phyloP scores from a whole-genome alignment of 2,888 invertebrate genomes.

The Ditylenchus weischeri region DNA sequence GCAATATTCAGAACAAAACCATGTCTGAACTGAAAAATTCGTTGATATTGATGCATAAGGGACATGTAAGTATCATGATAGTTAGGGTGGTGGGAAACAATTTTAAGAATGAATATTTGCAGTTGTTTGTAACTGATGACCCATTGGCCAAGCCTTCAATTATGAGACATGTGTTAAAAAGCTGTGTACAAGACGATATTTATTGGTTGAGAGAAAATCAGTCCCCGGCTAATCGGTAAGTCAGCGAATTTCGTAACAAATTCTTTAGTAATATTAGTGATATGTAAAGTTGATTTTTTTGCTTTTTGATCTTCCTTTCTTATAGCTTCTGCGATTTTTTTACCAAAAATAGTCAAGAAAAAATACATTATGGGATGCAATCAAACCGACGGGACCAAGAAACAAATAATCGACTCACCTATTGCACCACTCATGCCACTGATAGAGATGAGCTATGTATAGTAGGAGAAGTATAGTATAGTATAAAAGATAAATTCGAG shows the following conservation, averaged over 20 bases:
- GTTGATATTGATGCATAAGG: constrained; percentile 29
- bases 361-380: too few relatives aligned
- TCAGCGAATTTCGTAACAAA: too few relatives aligned
- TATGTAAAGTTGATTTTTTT: not conserved
- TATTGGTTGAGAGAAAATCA: constrained; percentile 25
- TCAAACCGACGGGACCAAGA: too few relatives aligned
- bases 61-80: constrained; percentile 24
- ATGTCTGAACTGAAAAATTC: constrained; percentile 33
- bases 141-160: constrained; percentile 33
- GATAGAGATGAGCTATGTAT: too few relatives aligned
- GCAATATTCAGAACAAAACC: constrained; percentile 3
- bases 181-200: constrained; percentile 25
- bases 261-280: too few relatives aligned
- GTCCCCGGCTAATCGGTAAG: constrained; percentile 22
- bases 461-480: too few relatives aligned
- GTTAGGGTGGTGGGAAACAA: not conserved
- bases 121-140: constrained; percentile 33
- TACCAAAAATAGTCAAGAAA: too few relatives aligned
- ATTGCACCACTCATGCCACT: too few relatives aligned
- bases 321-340: too few relatives aligned
- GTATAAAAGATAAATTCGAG: too few relatives aligned
- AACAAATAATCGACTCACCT: too few relatives aligned
- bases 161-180: constrained; percentile 30
- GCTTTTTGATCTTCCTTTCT: too few relatives aligned
- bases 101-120: constrained; percentile 9